Evolutionary conservation across 2,888 invertebrate species (phyloP).

Genomic region (Eupithecia dodoneata): DNA sequence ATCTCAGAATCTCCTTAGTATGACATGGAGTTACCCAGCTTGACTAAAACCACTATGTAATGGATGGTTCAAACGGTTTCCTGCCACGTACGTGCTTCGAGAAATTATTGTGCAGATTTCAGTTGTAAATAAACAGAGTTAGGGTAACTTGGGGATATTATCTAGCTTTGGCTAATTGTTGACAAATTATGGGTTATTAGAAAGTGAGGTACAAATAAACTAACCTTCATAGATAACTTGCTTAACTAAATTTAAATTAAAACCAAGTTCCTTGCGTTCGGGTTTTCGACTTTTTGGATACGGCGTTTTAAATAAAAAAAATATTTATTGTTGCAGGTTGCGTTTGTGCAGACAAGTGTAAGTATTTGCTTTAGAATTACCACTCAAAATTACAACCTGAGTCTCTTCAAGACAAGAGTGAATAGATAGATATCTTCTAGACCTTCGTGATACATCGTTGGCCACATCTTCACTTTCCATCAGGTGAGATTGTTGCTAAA

Average conservation of each 20-base stretch:
- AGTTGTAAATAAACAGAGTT: conserved; percentile 36
- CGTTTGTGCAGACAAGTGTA: conserved; percentile 48
- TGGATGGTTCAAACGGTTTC: conserved; percentile 41
- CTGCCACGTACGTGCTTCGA: conserved; percentile 39
- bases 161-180: not conserved
- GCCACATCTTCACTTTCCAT: no score
- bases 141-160: conserved; percentile 26
- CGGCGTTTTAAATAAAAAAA: not conserved
- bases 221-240: not conserved
- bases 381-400: not conserved
- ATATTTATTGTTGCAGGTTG: conserved; percentile 52
- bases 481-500: no score
- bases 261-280: not conserved
- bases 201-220: not conserved
- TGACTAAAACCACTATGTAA: conserved; percentile 17
- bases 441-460: no score
- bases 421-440: no score
- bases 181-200: not conserved
- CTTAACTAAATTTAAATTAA: not conserved
- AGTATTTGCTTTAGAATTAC: conserved; percentile 38
- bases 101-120: conserved; percentile 41
- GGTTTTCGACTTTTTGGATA: not conserved
- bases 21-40: conserved; percentile 19
- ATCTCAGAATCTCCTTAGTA: not conserved
- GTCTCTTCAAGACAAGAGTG: no score